Evolutionary conservation across 2,797 vertebrate genomes (phyloP), one percentile per base, ranked within the genome.

Genomic region (Bradypus variegatus): DNA sequence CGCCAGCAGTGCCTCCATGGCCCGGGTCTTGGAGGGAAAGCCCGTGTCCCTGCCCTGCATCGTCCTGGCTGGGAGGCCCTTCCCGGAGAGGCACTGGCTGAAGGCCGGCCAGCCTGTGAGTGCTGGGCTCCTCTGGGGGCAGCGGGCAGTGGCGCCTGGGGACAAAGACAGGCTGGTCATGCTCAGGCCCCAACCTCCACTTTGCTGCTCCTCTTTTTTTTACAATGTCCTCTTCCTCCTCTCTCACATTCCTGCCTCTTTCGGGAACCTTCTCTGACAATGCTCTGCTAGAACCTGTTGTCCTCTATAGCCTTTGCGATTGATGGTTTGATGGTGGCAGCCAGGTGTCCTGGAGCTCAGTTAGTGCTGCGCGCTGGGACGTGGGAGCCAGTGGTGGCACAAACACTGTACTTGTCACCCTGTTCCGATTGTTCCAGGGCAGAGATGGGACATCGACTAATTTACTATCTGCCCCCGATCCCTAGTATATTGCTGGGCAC

Each of bases 81-180:
- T 98, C 78, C 98, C 99, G 0, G 97, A 98, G 16, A 97, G 98
- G 89, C 97, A 91, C 95, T 99, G 99, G 99, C 97, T 98, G 67
- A 97, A 97, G 94, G 98, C 98, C 0, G 98, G 98, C 91, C 97
- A 95, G 88, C 97, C 90, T 18, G 99, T 99, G 97, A 98, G 98
- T 82, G 1, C 48, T 1, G 50, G 2, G 0, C 0, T 0, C 53
- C 15, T 27, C 11, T 6, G 19, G 18, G 58, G 4, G 16, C 1
- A 1, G 10, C 0, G 50, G 69, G 65, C 5, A 0, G 8, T 5
- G 38, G 48, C 6, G 0, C 6, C n/a, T 1, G 14, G 67, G 50
- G 31, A 9, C 1, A 3, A 2, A 18, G 21, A 36, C 21, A 11
- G 16, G 2, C n/a, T 29, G 73, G 13, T 27, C 77, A 1, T 5